These are phyloP conservation scores for Lamellibrachia satsuma DNA, from an alignment of 2,888 invertebrate genomes.

Conservation along the genomic window DNA sequence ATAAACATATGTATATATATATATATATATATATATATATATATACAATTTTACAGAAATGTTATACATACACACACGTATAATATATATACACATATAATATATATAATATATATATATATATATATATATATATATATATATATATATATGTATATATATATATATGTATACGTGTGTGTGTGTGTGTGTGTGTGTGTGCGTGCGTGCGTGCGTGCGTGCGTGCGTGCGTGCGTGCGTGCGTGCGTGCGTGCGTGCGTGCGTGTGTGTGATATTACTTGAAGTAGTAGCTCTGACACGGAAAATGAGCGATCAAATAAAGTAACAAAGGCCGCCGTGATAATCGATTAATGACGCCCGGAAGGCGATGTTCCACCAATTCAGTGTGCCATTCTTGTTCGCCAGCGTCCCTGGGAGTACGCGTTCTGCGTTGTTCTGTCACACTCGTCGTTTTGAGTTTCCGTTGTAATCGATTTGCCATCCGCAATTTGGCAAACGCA, in stretches of 20 bases:
- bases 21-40: too few relatives aligned
- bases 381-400: slow-evolving; percentile 3
- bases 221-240: background rate
- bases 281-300: background rate
- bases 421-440: background rate
- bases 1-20: too few relatives aligned
- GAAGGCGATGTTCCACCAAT: background rate
- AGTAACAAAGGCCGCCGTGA: background rate
- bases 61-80: too few relatives aligned
- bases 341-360: background rate
- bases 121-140: too few relatives aligned
- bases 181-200: background rate
- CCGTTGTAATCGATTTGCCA: background rate
- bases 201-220: too few relatives aligned
- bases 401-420: background rate
- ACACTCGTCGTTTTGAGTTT: background rate
- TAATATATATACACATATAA: too few relatives aligned
- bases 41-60: too few relatives aligned
- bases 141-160: too few relatives aligned
- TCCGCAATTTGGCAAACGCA: background rate
- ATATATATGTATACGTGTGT: background rate
- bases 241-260: background rate
- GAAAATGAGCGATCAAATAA: background rate
- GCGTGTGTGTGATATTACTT: background rate
- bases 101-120: too few relatives aligned